phyloP scores from a whole-genome alignment of 2,113 vertebrate species.

The Pongo pygmaeus region DNA sequence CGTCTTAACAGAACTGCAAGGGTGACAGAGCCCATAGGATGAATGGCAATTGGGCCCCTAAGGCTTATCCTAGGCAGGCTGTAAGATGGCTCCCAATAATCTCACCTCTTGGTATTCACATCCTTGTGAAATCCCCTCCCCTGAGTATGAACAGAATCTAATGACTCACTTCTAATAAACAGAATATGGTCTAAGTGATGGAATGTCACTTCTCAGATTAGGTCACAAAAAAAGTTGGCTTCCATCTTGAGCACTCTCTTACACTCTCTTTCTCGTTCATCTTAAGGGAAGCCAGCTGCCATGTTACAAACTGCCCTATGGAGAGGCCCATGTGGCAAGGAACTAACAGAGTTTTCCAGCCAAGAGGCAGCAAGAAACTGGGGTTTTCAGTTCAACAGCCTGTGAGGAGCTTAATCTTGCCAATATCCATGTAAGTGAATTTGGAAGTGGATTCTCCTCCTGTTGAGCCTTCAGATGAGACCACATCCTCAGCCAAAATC shows the following conservation, averaged over 20 bases:
- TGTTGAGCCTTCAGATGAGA: neutral
- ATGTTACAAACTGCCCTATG: neutral
- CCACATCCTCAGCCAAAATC: neutral
- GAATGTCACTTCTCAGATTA: neutral
- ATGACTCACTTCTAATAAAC: neutral
- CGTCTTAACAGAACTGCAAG: neutral
- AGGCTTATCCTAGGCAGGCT: neutral
- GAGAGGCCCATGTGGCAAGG: neutral
- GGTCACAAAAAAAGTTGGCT: neutral
- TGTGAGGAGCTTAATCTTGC: neutral
- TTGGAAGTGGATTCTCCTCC: neutral
- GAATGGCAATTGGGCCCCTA: neutral
- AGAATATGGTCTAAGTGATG: neutral
- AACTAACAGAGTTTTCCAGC: neutral
- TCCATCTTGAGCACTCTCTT: neutral
- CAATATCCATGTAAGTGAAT: neutral
- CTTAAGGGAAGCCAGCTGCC: neutral
- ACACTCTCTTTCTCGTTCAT: neutral
- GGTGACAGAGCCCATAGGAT: neutral
- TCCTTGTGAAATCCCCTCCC: neutral
- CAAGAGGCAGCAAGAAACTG: neutral
- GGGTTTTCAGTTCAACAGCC: neutral
- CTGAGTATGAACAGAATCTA: neutral
- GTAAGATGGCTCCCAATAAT: neutral
- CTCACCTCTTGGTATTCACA: neutral